Evolutionary conservation across 2,797 vertebrate species (phyloP).

Genomic region (Strix occidentalis): DNA sequence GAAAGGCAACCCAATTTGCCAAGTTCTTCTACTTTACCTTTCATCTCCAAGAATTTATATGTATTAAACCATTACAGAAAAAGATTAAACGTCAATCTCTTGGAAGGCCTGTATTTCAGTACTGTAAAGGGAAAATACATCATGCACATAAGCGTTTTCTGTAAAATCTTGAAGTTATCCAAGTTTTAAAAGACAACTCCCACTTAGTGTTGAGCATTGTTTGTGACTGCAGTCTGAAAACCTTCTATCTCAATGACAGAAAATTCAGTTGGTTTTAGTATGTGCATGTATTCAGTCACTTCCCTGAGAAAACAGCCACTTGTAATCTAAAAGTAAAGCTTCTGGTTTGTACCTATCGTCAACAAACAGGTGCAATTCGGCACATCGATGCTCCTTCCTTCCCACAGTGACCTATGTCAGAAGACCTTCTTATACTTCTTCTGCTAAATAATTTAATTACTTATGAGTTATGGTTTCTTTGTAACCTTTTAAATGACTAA

Average conservation of each 20-base stretch:
- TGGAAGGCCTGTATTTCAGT: background rate
- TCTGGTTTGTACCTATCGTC: slow-evolving; percentile 4
- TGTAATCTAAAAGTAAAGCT: slow-evolving; percentile 5
- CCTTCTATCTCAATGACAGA: background rate
- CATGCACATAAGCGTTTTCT: background rate
- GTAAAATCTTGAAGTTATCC: background rate
- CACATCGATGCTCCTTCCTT: slow-evolving; percentile 54
- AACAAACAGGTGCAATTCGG: slow-evolving; percentile 65
- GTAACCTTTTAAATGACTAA: slow-evolving; percentile 79
- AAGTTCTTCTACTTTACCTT: background rate
- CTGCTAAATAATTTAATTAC: slow-evolving; percentile 80
- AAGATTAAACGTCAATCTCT: slow-evolving; percentile 20
- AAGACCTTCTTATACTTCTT: slow-evolving; percentile 69
- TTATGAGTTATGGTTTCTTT: slow-evolving; percentile 80
- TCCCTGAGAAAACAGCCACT: slow-evolving; percentile 29
- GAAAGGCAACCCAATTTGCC: background rate
- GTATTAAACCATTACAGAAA: slow-evolving; percentile 10
- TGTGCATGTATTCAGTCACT: background rate
- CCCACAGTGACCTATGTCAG: slow-evolving; percentile 70
- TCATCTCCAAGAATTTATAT: background rate
- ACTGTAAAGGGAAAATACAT: background rate
- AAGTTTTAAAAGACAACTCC: slow-evolving; percentile 36
- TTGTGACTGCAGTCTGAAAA: background rate
- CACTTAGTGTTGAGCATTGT: background rate
- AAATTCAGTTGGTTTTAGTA: background rate